Conservation (phyloP, 2,113 vertebrate genomes). For the Nannobrachium achirus region DNA sequence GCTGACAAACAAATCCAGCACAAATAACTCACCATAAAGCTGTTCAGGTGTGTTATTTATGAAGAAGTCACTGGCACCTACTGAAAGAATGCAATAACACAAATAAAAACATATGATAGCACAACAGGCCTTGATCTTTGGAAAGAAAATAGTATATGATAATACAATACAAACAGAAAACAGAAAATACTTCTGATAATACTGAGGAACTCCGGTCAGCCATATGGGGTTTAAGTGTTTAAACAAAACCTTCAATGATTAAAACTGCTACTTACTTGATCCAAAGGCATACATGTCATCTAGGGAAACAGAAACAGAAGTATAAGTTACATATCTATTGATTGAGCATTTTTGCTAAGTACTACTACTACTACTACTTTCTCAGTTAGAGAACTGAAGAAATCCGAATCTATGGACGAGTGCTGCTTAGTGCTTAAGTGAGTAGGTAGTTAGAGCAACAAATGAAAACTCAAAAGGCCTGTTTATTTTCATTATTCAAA, state of each 20-base stretch:
- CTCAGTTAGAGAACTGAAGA: too few relatives aligned
- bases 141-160: neutral
- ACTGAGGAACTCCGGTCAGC: too few relatives aligned
- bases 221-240: neutral
- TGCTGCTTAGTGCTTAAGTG: too few relatives aligned
- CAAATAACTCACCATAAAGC: constrained; percentile 68
- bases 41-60: constrained; percentile 67
- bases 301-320: constrained; percentile 38
- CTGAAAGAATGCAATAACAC: constrained; percentile 18
- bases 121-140: neutral
- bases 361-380: too few relatives aligned
- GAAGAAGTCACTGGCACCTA: constrained; percentile 60
- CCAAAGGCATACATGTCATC: constrained; percentile 74
- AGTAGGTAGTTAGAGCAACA: neutral
- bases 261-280: constrained; percentile 56
- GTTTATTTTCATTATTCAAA: neutral
- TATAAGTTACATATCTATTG: neutral
- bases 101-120: neutral
- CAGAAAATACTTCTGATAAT: too few relatives aligned
- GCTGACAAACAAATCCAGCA: neutral
- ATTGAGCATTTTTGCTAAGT: neutral
- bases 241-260: fast-evolving
- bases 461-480: neutral
- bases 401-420: too few relatives aligned
- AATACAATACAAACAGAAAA: too few relatives aligned